These are phyloP conservation scores for Periplaneta americana DNA, from an alignment of 1,140 invertebrate genomes.

Conservation along the genomic window DNA sequence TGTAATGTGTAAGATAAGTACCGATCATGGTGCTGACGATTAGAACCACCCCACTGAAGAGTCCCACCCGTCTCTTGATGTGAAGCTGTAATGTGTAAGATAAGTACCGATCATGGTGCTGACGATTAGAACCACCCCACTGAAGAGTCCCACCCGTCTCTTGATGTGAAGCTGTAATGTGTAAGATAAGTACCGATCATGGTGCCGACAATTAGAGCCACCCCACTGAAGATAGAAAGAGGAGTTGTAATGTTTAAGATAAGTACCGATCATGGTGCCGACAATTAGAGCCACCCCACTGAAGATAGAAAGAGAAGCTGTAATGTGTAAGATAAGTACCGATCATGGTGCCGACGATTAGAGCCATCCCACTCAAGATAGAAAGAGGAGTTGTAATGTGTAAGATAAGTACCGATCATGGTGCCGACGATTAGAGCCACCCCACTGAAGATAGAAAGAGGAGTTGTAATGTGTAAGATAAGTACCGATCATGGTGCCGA, in stretches of 20 bases:
- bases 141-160: slow-evolving; percentile 97
- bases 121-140: slow-evolving; percentile 96
- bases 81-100: slow-evolving; percentile 31
- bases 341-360: slow-evolving; percentile 94
- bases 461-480: slow-evolving; percentile 14
- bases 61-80: slow-evolving; percentile 89
- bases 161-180: too few species aligned
- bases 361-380: slow-evolving; percentile 94
- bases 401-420: slow-evolving; percentile 74
- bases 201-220: slow-evolving; percentile 93
- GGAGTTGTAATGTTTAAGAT: not conserved
- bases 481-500: slow-evolving; percentile 89
- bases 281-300: slow-evolving; percentile 58
- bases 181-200: slow-evolving; percentile 94
- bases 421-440: slow-evolving; percentile 95
- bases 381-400: too few species aligned
- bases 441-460: slow-evolving; percentile 96
- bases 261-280: not conserved
- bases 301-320: slow-evolving; percentile 51
- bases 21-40: slow-evolving; percentile 94
- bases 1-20: too few species aligned
- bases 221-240: slow-evolving; percentile 96
- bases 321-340: too few species aligned
- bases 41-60: slow-evolving; percentile 96
- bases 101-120: slow-evolving; percentile 92